phyloP scores from a whole-genome alignment of 2,888 invertebrate species.

The Melanchra persicariae region DNA sequence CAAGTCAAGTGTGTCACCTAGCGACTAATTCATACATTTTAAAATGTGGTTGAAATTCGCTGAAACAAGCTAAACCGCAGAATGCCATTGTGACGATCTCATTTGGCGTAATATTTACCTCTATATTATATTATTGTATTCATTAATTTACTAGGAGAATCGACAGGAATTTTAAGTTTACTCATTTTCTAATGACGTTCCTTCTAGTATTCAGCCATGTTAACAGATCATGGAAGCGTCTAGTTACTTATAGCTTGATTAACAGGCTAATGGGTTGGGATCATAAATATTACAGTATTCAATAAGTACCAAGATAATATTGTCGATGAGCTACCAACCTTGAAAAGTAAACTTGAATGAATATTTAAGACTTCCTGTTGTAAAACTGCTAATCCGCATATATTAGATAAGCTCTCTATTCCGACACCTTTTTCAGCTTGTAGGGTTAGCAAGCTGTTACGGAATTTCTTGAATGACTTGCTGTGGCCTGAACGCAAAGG shows the following conservation, averaged over 20 bases:
- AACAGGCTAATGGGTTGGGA: too few species aligned
- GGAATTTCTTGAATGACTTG: too few species aligned
- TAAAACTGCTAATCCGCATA: conserved; percentile 10
- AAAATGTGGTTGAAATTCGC: not conserved
- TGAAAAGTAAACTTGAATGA: not conserved
- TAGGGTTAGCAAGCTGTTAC: too few species aligned
- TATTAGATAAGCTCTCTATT: conserved; percentile 1
- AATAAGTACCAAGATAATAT: not conserved
- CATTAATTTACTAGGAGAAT: not conserved
- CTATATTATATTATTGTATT: not conserved
- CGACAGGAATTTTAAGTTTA: too few species aligned
- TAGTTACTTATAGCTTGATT: too few species aligned
- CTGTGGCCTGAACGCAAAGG: not conserved
- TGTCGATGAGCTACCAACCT: not conserved
- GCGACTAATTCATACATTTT: not conserved
- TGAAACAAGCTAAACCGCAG: not conserved
- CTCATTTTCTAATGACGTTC: too few species aligned
- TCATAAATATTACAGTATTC: not conserved
- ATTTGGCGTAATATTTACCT: not conserved
- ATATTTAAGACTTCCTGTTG: not conserved
- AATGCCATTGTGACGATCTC: too few species aligned
- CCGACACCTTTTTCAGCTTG: not conserved
- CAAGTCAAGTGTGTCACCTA: not conserved
- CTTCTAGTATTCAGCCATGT: too few species aligned
- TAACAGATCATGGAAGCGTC: too few species aligned